Conservation (phyloP, 2,888 invertebrate species). For the Oxyteleia sp. region DNA sequence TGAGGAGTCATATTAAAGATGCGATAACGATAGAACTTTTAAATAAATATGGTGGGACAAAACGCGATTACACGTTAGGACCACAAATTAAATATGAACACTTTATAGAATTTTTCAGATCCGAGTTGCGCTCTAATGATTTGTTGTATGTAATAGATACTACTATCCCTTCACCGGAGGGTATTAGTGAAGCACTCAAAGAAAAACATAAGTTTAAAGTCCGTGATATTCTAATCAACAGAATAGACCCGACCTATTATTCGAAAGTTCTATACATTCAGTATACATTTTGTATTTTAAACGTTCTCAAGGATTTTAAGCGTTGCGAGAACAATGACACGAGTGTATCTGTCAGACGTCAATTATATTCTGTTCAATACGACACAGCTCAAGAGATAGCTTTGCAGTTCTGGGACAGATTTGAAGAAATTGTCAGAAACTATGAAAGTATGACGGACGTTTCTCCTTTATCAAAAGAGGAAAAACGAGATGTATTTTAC, state of each 20-base stretch:
- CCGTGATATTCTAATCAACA: slow-evolving; percentile 71
- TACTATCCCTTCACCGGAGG: slow-evolving; percentile 33
- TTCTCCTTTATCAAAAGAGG: no score
- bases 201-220: slow-evolving; percentile 70
- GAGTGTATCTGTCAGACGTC: slow-evolving; percentile 56
- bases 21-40: neutral
- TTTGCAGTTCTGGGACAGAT: slow-evolving; percentile 61
- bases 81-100: slow-evolving; percentile 62
- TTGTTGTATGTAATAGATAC: slow-evolving; percentile 71
- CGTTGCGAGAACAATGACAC: slow-evolving; percentile 66
- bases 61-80: slow-evolving; percentile 69
- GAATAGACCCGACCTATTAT: slow-evolving; percentile 67
- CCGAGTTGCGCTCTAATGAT: slow-evolving; percentile 65
- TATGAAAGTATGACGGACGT: slow-evolving; percentile 5
- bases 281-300: slow-evolving; percentile 67
- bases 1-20: neutral
- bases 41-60: slow-evolving; percentile 22
- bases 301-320: slow-evolving; percentile 66
- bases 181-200: slow-evolving; percentile 44
- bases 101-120: slow-evolving; percentile 70
- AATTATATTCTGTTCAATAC: slow-evolving; percentile 65
- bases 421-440: slow-evolving; percentile 67
- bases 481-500: slow-evolving; percentile 50
- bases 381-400: slow-evolving; percentile 57
- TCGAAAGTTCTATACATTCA: slow-evolving; percentile 62